Base-by-base conservation (phyloP, 2,888 invertebrate species). In the Mythimna pallens region DNA sequence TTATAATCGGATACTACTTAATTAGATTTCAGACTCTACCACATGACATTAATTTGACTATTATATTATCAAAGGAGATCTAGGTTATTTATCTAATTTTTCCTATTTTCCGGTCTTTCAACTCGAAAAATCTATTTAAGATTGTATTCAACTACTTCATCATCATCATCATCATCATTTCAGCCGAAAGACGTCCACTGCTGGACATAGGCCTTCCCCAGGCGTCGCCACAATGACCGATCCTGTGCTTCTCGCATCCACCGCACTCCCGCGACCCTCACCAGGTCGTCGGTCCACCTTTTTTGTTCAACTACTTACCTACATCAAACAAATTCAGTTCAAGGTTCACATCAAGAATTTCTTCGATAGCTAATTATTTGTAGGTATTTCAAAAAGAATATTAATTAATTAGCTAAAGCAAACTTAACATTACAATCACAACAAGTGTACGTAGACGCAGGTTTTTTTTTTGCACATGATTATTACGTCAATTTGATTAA, bases 281-380 rank as follows among this genome's bases (percentile, higher is more conserved):
- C n/a, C n/a, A n/a, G n/a, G n/a, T n/a, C n/a, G n/a, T n/a, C n/a
- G n/a, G n/a, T n/a, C n/a, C n/a, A n/a, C n/a, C n/a, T n/a, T n/a
- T n/a, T n/a, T n/a, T n/a, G n/a, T 20, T 20, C 17, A 47, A 22
- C 43, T 43, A 43, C 0, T 43, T 4, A 43, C 17, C 12, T 43
- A 30, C n/a, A 62, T 25, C 1, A 52, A 61, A 40, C 9, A 50
- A 50, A 64, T 64, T 12, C 36, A 36, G 17, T n/a, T 54, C 34
- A 61, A 54, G 43, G 25, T 70, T 12, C 30, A 58, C 25, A 0
- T 22, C 22, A 71, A 20, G 40, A 30, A 72, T 72, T 40, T 14
- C 14, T 20, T 43, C 1, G 5, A 43, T 22, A 20, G 17, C 4
- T 20, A n/a, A 30, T 57, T 70, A n/a, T 40, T 64, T 64, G 36